A percentile compares a stretch with the other conserved stretches of the same genome.
Conservation (phyloP, 1,140 invertebrate genomes). For the Pseudomyrmex flavicornis region DNA sequence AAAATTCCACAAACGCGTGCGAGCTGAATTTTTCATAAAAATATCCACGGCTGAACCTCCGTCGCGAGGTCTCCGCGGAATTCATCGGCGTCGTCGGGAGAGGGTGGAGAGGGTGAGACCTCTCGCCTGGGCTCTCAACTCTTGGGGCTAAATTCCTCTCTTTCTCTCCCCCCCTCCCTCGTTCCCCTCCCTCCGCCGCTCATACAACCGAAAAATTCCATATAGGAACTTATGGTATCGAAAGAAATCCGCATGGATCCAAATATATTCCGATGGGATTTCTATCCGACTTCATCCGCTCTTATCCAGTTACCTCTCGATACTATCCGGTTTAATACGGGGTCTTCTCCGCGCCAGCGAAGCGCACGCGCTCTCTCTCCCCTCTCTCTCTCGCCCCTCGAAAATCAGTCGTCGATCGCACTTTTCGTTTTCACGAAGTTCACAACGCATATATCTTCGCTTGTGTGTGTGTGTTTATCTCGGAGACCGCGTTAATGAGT, state of each 20-base stretch:
- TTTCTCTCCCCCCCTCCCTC: no score
- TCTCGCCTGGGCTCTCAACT: constrained; percentile 33
- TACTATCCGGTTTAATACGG: constrained; percentile 53
- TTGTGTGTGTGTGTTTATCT: not conserved
- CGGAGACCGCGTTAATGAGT: not conserved
- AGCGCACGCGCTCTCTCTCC: no score
- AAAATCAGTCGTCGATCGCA: not conserved
- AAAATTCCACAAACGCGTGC: constrained; percentile 55
- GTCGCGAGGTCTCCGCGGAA: constrained; percentile 35
- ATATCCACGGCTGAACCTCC: constrained; percentile 42
- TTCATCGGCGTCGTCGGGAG: constrained; percentile 42
- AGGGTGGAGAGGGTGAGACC: no score
- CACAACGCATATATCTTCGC: no score
- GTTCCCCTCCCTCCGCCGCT: no score
- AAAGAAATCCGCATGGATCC: constrained; percentile 51
- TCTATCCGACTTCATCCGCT: constrained; percentile 51
- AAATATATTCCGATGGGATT: constrained; percentile 61
- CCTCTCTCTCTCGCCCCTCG: not conserved
- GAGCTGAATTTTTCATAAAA: constrained; percentile 58
- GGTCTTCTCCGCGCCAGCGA: not conserved
- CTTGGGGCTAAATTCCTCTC: not conserved
- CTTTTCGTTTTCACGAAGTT: not conserved
- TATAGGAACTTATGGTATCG: constrained; percentile 58
- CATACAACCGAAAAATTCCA: constrained; percentile 43
- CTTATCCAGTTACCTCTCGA: constrained; percentile 59